Evolutionary conservation across 1,140 invertebrate species (phyloP).

Genomic region (Drosophila subobscura): DNA sequence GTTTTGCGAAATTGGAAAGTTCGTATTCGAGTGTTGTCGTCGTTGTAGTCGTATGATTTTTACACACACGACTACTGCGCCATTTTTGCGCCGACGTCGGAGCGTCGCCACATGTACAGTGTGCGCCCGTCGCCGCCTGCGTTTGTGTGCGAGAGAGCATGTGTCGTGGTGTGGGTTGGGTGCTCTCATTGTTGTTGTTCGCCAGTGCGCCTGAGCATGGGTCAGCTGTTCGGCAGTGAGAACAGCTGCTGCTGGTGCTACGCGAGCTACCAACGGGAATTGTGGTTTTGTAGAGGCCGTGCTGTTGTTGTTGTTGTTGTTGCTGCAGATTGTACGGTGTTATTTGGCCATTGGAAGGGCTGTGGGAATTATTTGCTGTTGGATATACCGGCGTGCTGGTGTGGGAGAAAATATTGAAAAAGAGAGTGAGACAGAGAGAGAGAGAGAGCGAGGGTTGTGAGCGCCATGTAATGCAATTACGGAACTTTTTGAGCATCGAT

Average conservation of each 20-base stretch:
- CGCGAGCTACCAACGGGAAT: conserved; percentile 62
- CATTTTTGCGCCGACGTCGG: conserved; percentile 45
- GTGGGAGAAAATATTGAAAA: conserved; percentile 8
- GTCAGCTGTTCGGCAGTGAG: conserved; percentile 73
- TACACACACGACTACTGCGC: conserved; percentile 78
- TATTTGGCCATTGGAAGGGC: conserved; percentile 77
- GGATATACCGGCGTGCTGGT: conserved; percentile 75
- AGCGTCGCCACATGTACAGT: conserved; percentile 20
- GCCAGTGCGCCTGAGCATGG: conserved; percentile 41
- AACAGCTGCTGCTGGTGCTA: conserved; percentile 33
- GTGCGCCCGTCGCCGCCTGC: conserved; percentile 16
- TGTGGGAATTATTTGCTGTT: conserved; percentile 73
- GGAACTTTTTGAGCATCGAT: neutral
- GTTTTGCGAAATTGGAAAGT: conserved; percentile 82
- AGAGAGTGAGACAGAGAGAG: conserved; percentile 16
- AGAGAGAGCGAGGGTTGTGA: conserved; percentile 16
- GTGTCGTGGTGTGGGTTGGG: conserved; percentile 4
- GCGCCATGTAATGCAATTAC: conserved; percentile 6
- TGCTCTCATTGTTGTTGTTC: conserved; percentile 36
- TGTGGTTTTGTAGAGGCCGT: conserved; percentile 72
- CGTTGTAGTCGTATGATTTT: conserved; percentile 82
- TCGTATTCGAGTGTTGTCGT: conserved; percentile 82
- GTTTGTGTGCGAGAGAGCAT: conserved; percentile 37
- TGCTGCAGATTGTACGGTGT: conserved; percentile 60
- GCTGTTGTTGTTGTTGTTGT: conserved; percentile 44